A percentile compares a stretch with the other conserved stretches of the same genome.
Conservation (phyloP, 2,113 vertebrate species). For the Lamprotornis superbus region DNA sequence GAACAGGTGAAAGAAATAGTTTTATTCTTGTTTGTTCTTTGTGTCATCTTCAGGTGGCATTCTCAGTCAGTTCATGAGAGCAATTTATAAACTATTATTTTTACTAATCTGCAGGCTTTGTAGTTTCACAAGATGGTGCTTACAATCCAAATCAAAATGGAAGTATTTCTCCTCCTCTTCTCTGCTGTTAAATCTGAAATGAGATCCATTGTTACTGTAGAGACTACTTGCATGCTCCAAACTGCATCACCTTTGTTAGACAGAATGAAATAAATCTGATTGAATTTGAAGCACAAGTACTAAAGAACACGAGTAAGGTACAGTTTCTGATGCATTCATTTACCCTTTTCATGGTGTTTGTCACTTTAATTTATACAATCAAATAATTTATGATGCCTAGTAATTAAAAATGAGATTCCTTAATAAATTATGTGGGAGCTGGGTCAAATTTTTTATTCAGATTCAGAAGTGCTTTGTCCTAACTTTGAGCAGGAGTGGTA, state of each 20-base stretch:
- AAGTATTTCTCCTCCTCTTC: background rate
- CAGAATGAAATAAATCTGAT: background rate
- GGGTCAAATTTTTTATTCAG: background rate
- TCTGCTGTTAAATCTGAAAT: background rate
- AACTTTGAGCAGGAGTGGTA: background rate
- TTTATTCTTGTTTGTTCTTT: background rate
- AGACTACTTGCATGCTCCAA: background rate
- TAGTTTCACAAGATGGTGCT: slow-evolving; percentile 40
- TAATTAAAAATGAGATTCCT: background rate
- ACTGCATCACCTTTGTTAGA: background rate
- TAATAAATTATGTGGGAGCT: background rate
- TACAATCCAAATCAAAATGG: slow-evolving; percentile 40
- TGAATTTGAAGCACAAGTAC: background rate
- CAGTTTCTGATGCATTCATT: background rate
- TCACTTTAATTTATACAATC: background rate
- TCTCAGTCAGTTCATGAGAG: background rate
- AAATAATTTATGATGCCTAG: background rate
- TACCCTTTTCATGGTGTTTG: background rate
- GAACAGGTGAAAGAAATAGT: background rate
- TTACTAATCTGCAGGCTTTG: background rate
- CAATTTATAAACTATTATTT: background rate
- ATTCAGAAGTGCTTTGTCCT: background rate
- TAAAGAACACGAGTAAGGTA: background rate
- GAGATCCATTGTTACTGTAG: background rate
- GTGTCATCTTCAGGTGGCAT: background rate